Percentiles rank a stretch among this genome's conserved stretches.
Conservation (phyloP, 2,888 invertebrate genomes). For the Branchellion lobata region DNA sequence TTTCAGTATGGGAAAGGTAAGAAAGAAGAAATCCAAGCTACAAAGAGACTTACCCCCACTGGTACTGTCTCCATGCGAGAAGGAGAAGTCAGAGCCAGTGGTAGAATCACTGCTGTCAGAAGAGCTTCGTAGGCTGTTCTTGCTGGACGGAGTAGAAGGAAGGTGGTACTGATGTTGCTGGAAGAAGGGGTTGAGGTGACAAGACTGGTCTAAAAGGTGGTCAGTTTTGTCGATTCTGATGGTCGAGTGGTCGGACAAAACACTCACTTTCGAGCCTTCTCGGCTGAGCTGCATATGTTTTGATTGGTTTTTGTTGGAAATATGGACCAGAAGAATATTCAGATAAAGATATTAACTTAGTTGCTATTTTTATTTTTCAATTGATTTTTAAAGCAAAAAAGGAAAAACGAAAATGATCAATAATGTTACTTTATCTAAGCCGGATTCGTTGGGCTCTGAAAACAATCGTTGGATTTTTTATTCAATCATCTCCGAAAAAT, state of each 20-base stretch:
- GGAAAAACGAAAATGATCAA: background rate
- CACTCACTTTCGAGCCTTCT: constrained; percentile 9
- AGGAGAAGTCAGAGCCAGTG: constrained; percentile 33
- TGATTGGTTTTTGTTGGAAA: background rate
- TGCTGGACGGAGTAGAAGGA: constrained; percentile 21
- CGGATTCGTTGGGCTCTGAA: constrained; percentile 39
- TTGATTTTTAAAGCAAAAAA: background rate
- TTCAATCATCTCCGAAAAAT: no score
- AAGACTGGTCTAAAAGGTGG: constrained; percentile 36
- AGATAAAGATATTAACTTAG: background rate
- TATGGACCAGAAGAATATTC: background rate
- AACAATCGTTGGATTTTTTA: background rate
- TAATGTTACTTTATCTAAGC: constrained; percentile 22
- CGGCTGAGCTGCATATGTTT: background rate
- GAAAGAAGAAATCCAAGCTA: no score
- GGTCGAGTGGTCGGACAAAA: constrained; percentile 42
- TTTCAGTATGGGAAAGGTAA: no score
- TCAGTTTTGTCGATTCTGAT: constrained; percentile 49
- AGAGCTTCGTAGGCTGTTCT: constrained; percentile 35
- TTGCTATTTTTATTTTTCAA: constrained; percentile 16
- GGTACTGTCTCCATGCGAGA: constrained; percentile 36
- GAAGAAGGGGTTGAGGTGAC: background rate
- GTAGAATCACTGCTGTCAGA: constrained; percentile 16
- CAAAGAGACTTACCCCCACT: constrained; percentile 20
- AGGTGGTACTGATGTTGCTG: constrained; percentile 8